Base-by-base conservation (phyloP, 2,888 invertebrate species). In the Oscheius myriophilus region DNA sequence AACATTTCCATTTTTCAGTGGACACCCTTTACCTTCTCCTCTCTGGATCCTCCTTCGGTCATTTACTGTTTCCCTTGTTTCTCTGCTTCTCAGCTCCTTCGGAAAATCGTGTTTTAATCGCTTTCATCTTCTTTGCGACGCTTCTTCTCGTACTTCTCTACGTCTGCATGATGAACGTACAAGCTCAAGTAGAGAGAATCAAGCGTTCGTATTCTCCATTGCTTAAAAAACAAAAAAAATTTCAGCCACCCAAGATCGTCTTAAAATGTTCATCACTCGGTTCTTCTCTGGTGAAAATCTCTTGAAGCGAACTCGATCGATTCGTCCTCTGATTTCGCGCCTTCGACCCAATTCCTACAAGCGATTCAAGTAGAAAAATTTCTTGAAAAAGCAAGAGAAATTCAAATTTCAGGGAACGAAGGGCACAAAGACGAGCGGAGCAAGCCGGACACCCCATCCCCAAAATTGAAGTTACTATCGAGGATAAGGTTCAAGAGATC, bases 111-210 rank as follows among this genome's bases (percentile, higher is more conserved):
- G 68, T 82, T 58, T 80, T 82, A 67, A 78, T 72, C 51, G 73
- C 80, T 2, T 73, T 83, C 63, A 76, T 73, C 57, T 78, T 83
- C 54, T 73, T 82, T 53, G 67, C 74, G n/a, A 69, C 80, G 25
- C 66, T 83, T 16, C 58, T 81, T 49, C 63, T 82, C 54, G 79
- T 81, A 45, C 67, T 81, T n/a, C 69, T 82, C 55, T 66, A 81
- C 46, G 78, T 81, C 21, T 74, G 71, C 11, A 67, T 83, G 61
- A 63, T 83, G 63, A 82, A 82, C 49, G 68, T 73, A 45, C 82
- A 82, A 53, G 77, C 81, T 21, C 80, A 77, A 55, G 70, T 77
- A 33, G 80, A 77, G 53, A 58, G 81, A 49, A 78, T 70, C 66
- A 72, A 76, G 52, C 78, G 79, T 78, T 43, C 26, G 43, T 14